Base-by-base conservation (phyloP, 1,140 invertebrate genomes). In the Zaprionus taronus region DNA sequence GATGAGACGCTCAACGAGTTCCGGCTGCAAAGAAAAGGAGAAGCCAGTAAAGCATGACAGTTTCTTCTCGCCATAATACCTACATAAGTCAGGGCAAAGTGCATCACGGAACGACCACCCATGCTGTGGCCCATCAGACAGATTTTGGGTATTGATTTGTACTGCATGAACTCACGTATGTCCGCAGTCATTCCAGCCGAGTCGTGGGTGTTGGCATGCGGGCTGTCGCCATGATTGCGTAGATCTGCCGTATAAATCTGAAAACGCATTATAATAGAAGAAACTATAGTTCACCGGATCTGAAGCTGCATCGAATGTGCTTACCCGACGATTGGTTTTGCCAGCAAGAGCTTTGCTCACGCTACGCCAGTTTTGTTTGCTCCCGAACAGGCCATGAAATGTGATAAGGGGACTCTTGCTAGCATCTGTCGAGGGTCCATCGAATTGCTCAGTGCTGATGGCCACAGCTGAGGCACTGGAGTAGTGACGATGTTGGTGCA, bases 191-290 rank as follows among this genome's bases (percentile, higher is more conserved):
- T 95, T 15, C 95, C 93, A 5, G 92, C 80, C 91, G 98, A 98
- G 36, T 94, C 95, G 92, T 97, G 96, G 0, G 95, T 94, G 9
- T 93, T 75, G 2, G 95, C 93, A 83, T 98, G 97, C 1, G 96
- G 96, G 90, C 97, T 98, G 44, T 97, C 96, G 0, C 98, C 98
- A 93, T 99, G 98, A 93, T 99, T 99, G 87, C 98, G 95, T 2
- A 96, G 95, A 94, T 99, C 98, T 20, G 98, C 93, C 1, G 96
- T 94, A 44, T 98, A 95, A 0, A 98, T 95, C 86, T 92, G 58
- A 0, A 28, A 49, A 1, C 17, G 1, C 5, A 38, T 58, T 14
- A 17, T 5, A 15, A 11, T 5, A 24, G 12, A 26, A 26, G 5
- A 0, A 28, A 26, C 3, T 31, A 26, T 20, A 11, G 31, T 49